phyloP scores from a whole-genome alignment of 1,140 invertebrate genomes.

The Gryllus bimaculatus region DNA sequence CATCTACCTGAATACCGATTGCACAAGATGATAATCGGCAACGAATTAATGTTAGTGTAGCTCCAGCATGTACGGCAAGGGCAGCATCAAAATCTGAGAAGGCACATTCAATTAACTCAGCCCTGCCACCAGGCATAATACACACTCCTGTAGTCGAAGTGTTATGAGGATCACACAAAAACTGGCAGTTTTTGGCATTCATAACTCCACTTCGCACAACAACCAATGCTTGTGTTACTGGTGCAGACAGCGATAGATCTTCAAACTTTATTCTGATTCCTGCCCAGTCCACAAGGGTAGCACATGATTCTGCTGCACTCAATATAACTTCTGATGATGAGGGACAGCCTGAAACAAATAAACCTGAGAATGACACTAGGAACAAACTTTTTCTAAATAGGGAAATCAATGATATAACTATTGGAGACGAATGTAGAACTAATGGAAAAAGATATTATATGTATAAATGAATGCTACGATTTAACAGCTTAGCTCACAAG shows the following conservation, averaged over 20 bases:
- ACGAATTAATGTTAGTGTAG: background rate
- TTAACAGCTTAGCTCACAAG: too few relatives aligned
- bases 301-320: background rate
- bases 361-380: too few relatives aligned
- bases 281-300: background rate
- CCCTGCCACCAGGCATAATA: background rate
- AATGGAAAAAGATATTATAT: too few relatives aligned
- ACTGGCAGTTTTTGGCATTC: background rate
- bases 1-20: background rate
- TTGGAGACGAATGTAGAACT: too few relatives aligned
- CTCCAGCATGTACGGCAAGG: background rate
- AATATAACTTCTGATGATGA: background rate
- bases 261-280: background rate
- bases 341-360: too few relatives aligned
- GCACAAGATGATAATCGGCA: background rate
- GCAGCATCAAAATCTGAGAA: background rate
- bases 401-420: too few relatives aligned
- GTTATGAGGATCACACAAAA: background rate
- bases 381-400: too few relatives aligned
- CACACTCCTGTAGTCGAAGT: background rate
- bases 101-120: background rate
- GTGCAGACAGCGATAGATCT: background rate
- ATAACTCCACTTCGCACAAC: background rate
- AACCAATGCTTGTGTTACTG: background rate
- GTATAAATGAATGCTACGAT: too few relatives aligned